Evolutionary conservation across 2,113 vertebrate genomes (phyloP).

Genomic region (Grammomys surdaster): DNA sequence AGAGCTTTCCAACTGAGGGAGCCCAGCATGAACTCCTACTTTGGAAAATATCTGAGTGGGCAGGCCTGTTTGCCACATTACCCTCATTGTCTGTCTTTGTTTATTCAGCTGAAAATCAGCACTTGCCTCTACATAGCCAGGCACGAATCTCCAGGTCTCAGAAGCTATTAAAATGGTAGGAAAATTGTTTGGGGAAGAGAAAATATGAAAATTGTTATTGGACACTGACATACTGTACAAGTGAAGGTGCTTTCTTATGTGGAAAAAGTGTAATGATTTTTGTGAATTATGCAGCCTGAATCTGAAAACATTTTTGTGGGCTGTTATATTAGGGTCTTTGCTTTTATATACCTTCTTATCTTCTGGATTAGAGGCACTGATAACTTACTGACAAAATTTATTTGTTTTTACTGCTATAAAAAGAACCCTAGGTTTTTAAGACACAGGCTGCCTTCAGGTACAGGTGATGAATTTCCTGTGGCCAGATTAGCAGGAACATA

Average conservation of each 20-base stretch:
- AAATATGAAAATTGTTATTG: conserved; percentile 58
- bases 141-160: conserved; percentile 62
- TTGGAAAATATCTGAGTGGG: conserved; percentile 82
- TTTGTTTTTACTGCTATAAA: conserved; percentile 38
- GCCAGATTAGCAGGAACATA: not conserved
- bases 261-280: conserved; percentile 34
- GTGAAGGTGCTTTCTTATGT: conserved; percentile 1
- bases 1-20: conserved; percentile 69
- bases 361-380: conserved; percentile 36
- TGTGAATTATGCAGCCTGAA: not conserved
- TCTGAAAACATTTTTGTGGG: conserved; percentile 42
- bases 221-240: not conserved
- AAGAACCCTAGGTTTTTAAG: conserved; percentile 53
- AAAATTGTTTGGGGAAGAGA: conserved; percentile 60
- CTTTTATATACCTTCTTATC: conserved; percentile 49
- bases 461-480: conserved; percentile 55
- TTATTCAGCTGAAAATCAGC: conserved; percentile 81
- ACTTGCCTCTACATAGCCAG: conserved; percentile 64
- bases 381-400: conserved; percentile 49
- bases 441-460: not conserved
- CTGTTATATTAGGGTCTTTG: conserved; percentile 55
- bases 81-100: conserved; percentile 81
- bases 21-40: conserved; percentile 77
- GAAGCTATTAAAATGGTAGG: conserved; percentile 65
- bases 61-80: conserved; percentile 80